Base-by-base conservation (phyloP, 2,888 invertebrate genomes). In the Chymomyza amoena region DNA sequence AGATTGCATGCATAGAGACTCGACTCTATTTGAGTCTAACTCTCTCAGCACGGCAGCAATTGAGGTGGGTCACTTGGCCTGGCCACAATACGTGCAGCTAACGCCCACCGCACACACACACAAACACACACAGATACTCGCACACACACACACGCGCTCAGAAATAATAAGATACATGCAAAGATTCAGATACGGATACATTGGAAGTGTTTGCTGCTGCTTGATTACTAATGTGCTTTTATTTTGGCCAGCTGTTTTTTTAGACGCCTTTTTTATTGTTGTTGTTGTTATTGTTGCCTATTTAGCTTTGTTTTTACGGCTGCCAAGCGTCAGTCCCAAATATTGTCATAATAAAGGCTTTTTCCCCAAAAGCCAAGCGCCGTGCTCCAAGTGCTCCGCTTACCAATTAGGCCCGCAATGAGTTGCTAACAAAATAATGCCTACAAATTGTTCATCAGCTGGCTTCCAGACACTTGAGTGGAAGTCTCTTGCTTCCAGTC, bases 321-420 rank as follows among this genome's bases (percentile, higher is more conserved):
- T n/a, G 18, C 51, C 51, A 18, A 18, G 56, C 56, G 9, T 16
- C 20, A 57, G 57, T 20, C 7, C 57, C 18, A 81, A 80, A 88
- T 82, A 84, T 86, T 84, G 88, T 84, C 88, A 84, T 88, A 86
- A 84, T 88, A 88, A 84, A 88, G 13, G 39, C 10, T 10, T 5
- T 6, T 5, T 13, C 62, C 52, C n/a, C n/a, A n/a, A n/a, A n/a
- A 70, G 79, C 62, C 79, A 67, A 87, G 87, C 83, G 83, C 84
- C 86, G 75, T 45, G 39, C 39, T 6, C 13, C 39, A 45, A 45
- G 39, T 13, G 39, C 39, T 4, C 13, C 70, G 69, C 63, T 54
- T 67, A 64, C 71, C 84, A 80, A 83, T 84, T 85, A 87, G 73
- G 66, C 72, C 63, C 65, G 66, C 68, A 69, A 59, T 66, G 66